phyloP scores from a whole-genome alignment of 2,113 vertebrate species.

The Tichodroma muraria region DNA sequence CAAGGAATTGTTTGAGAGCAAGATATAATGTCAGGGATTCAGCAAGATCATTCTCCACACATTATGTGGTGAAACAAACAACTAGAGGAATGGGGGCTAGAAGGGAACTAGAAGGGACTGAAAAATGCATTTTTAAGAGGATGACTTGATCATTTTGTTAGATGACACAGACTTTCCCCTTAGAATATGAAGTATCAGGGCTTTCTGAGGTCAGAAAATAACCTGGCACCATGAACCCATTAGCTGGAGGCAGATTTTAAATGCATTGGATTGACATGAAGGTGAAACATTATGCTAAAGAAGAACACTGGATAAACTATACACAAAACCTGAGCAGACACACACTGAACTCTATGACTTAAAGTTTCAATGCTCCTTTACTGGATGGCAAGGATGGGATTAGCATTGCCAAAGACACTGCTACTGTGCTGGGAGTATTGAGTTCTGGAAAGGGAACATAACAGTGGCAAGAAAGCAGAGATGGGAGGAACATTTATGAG shows the following conservation, averaged over 20 bases:
- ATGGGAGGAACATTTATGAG: background rate
- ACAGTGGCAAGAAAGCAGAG: background rate
- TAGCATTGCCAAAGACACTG: background rate
- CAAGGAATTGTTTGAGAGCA: background rate
- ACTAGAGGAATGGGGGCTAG: background rate
- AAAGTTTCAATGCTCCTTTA: background rate
- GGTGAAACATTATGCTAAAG: background rate
- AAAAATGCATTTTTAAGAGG: background rate
- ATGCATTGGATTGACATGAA: conserved; percentile 11
- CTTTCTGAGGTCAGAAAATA: background rate
- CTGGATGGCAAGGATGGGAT: background rate
- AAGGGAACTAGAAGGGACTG: background rate
- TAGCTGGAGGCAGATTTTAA: background rate
- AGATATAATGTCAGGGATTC: background rate
- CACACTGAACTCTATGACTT: background rate
- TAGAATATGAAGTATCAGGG: background rate
- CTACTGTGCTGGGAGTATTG: background rate
- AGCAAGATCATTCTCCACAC: background rate
- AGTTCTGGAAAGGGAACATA: background rate
- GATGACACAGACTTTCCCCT: background rate
- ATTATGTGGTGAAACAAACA: background rate
- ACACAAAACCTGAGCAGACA: background rate
- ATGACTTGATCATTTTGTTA: background rate
- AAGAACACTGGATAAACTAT: background rate
- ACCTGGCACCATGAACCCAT: background rate